phyloP scores from a whole-genome alignment of 1,140 invertebrate genomes.

The Brachionus sp. region DNA sequence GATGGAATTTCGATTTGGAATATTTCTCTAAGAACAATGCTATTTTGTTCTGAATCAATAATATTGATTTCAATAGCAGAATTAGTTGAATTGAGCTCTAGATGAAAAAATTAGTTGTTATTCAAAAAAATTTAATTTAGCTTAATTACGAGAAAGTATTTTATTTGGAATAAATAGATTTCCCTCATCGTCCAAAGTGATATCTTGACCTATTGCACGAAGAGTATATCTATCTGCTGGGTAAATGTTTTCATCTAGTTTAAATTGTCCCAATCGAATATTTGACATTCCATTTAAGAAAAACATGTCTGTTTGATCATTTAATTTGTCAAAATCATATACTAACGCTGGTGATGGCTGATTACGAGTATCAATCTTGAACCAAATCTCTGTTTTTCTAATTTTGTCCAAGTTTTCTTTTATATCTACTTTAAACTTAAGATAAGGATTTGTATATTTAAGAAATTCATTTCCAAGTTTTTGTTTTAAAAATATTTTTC shows the following conservation, averaged over 20 bases:
- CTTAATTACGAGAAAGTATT: background rate
- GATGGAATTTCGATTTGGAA: conserved; percentile 22
- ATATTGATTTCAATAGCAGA: background rate
- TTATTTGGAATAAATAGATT: conserved; percentile 13
- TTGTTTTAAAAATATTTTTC: conserved; percentile 26
- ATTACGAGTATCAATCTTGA: background rate
- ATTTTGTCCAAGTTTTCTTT: background rate
- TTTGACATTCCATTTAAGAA: background rate
- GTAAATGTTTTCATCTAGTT: background rate
- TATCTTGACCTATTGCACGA: background rate
- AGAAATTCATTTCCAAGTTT: conserved; percentile 2
- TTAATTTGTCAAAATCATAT: background rate
- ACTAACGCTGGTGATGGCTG: background rate
- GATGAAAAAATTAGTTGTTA: background rate
- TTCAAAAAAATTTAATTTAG: background rate
- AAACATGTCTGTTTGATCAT: background rate
- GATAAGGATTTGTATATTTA: conserved; percentile 25
- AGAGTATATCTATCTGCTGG: background rate
- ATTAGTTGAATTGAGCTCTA: background rate
- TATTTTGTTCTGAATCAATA: background rate
- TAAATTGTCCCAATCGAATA: background rate
- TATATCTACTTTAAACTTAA: background rate
- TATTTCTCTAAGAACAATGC: background rate
- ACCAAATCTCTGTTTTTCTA: background rate
- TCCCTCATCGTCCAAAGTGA: conserved; percentile 17